Base-by-base conservation (phyloP, 2,113 vertebrate genomes). In the Bubo blakistoni region DNA sequence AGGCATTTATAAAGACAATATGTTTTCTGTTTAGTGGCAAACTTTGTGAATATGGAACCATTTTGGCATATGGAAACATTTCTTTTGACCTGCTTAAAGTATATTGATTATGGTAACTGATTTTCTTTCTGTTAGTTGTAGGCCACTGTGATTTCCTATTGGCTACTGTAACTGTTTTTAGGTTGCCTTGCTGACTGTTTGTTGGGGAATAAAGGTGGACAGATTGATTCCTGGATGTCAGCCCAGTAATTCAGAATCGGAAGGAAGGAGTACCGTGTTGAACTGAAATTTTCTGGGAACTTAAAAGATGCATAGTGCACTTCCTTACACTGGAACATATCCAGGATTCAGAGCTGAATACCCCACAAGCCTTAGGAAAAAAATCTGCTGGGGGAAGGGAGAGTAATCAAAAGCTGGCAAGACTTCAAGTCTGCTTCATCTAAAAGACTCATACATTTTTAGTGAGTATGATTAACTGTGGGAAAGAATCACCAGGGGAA, bases 31-130 rank as follows among this genome's bases (percentile, higher is more conserved):
- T 98, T 90, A 92, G 86, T 90, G 74, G 90, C 85, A 95, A 90
- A 90, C 92, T 94, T 90, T 61, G 85, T 95, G 91, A 97, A 94
- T 98, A 93, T 98, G 97, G 97, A 98, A 98, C 80, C 96, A 93
- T 97, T 98, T 95, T 97, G 93, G 86, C 97, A 97, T 97, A 94
- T 97, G 97, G 98, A 98, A 98, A 92, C 95, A 81, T 93, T 98
- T 97, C 89, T 98, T 97, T 90, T 94, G 92, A 94, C 96, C 94
- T 96, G 67, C 92, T 94, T 98, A 92, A 97, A 94, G 94, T 88
- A 69, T 97, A 98, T 97, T 97, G 97, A 97, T 97, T 97, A 97
- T 97, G 86, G 94, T 98, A 97, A 97, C 94, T 97, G 96, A 94
- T 97, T 97, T 97, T 97, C 87, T 97, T 96, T 95, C 61, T 96